Conservation (phyloP, 2,888 invertebrate genomes). For the Ypsolopha sequella region DNA sequence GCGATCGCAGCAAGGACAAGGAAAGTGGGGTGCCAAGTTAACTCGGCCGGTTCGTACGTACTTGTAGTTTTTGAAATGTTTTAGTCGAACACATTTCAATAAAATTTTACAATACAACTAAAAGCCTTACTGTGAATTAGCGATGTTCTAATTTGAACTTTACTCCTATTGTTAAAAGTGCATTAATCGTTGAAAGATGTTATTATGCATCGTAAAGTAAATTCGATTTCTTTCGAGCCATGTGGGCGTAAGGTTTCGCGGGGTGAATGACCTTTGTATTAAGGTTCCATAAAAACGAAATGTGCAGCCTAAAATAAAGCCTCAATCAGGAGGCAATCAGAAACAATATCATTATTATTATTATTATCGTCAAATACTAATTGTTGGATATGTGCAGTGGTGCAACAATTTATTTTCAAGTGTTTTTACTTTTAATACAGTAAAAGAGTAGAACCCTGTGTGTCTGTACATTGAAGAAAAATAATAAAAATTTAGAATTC, state of each 20-base stretch:
- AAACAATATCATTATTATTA: not conserved
- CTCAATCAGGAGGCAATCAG: not conserved
- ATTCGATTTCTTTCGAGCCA: constrained; percentile 2
- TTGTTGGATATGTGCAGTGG: no score
- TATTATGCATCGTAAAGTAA: not conserved
- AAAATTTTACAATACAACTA: constrained; percentile 11
- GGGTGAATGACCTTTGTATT: constrained; percentile 2
- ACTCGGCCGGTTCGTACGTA: no score
- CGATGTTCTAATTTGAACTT: not conserved
- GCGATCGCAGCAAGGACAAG: no score
- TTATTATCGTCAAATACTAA: no score
- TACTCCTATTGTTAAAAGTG: not conserved
- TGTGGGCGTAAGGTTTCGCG: constrained; percentile 5
- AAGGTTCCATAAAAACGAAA: constrained; percentile 3
- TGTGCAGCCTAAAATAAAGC: not conserved
- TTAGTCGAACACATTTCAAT: constrained; percentile 19
- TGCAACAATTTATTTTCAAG: no score
- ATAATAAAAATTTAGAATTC: no score
- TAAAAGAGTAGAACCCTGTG: no score
- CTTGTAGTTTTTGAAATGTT: constrained; percentile 11
- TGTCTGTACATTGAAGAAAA: no score
- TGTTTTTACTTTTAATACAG: no score
- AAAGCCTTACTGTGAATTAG: not conserved
- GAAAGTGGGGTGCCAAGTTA: no score
- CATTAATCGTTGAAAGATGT: not conserved